phyloP scores from a whole-genome alignment of 2,888 invertebrate species.

The Tortrix viridana region DNA sequence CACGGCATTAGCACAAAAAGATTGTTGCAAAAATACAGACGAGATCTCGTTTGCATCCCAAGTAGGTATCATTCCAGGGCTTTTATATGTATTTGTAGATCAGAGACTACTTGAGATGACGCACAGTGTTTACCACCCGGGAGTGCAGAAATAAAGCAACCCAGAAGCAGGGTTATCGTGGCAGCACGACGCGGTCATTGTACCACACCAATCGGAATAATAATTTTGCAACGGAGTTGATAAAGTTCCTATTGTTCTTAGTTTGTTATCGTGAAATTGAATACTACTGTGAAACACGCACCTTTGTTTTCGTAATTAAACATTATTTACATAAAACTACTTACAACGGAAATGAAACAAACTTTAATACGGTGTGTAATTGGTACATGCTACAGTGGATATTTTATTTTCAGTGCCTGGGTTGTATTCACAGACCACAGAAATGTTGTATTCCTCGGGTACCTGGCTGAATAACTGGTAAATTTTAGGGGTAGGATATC shows the following conservation, averaged over 20 bases:
- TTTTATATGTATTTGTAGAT: slow-evolving; percentile 72
- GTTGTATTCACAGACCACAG: too few species aligned
- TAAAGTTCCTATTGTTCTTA: slow-evolving; percentile 67
- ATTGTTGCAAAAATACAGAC: slow-evolving; percentile 28
- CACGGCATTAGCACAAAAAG: slow-evolving; percentile 28
- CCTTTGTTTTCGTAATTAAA: slow-evolving; percentile 36
- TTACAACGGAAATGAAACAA: slow-evolving; percentile 2
- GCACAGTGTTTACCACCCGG: slow-evolving; percentile 78
- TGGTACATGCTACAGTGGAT: background rate
- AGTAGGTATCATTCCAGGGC: slow-evolving; percentile 8
- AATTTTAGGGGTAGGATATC: too few species aligned
- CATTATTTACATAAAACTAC: slow-evolving; percentile 15
- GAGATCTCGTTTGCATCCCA: slow-evolving; percentile 22
- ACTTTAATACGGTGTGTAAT: background rate
- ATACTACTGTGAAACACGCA: slow-evolving; percentile 20
- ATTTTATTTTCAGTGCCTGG: too few species aligned
- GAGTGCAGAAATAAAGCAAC: slow-evolving; percentile 75
- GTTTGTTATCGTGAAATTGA: slow-evolving; percentile 35
- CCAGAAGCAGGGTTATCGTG: slow-evolving; percentile 68
- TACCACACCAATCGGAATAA: slow-evolving; percentile 56
- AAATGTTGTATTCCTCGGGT: too few species aligned
- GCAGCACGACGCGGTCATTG: slow-evolving; percentile 70
- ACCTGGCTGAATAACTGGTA: too few species aligned
- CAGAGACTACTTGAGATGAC: slow-evolving; percentile 70
- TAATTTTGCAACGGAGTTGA: slow-evolving; percentile 59